Evolutionary conservation across 1,140 invertebrate genomes (phyloP).

Genomic region (Proales similis): DNA sequence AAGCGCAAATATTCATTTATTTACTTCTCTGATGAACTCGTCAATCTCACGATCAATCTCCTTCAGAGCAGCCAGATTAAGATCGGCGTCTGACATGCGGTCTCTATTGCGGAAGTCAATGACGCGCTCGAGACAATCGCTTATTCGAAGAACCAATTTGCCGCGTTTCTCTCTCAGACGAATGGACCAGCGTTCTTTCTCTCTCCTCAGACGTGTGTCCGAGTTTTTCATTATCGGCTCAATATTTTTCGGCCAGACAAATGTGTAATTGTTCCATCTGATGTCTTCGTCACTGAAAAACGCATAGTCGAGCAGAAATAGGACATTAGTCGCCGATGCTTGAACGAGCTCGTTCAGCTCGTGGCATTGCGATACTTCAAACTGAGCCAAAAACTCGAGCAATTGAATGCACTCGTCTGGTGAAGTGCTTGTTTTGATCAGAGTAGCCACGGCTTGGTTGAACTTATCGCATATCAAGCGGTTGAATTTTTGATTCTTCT

Average conservation of each 20-base stretch:
- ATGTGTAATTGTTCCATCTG: slow-evolving; percentile 69
- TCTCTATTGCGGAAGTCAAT: slow-evolving; percentile 48
- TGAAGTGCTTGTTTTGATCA: slow-evolving; percentile 74
- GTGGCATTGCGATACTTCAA: slow-evolving; percentile 49
- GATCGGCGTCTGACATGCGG: slow-evolving; percentile 49
- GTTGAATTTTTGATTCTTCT: slow-evolving; percentile 69
- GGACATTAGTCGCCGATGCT: slow-evolving; percentile 62
- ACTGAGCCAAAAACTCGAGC: slow-evolving; percentile 66
- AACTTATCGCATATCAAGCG: slow-evolving; percentile 71
- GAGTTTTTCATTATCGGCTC: slow-evolving; percentile 62
- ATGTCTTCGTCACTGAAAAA: slow-evolving; percentile 65
- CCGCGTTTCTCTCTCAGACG: slow-evolving; percentile 5
- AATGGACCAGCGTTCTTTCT: slow-evolving; percentile 28
- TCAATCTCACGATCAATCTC: slow-evolving; percentile 46
- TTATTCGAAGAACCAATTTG: slow-evolving; percentile 15
- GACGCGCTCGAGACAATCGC: slow-evolving; percentile 38
- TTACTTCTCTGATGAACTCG: slow-evolving; percentile 59
- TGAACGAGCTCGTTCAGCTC: slow-evolving; percentile 65
- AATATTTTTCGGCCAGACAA: slow-evolving; percentile 82
- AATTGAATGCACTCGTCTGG: slow-evolving; percentile 78
- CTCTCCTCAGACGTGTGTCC: not conserved
- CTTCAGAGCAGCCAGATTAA: slow-evolving; percentile 45
- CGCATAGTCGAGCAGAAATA: slow-evolving; percentile 70
- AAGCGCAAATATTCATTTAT: slow-evolving; percentile 59
- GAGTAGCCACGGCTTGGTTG: slow-evolving; percentile 74